phyloP scores from a whole-genome alignment of 1,140 invertebrate genomes.

The Drosophila tropicalis region DNA sequence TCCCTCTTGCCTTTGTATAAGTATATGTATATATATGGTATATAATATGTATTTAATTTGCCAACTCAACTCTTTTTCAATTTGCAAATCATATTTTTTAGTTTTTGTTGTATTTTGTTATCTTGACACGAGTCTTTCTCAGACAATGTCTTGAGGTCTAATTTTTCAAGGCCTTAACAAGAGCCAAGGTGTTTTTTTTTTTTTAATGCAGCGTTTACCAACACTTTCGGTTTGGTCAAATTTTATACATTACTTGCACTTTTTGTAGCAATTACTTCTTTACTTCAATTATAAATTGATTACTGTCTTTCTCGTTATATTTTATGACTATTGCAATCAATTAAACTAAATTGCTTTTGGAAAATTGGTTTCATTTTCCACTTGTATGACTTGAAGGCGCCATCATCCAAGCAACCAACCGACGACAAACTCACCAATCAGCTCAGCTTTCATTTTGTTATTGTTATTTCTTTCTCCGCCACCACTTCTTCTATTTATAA shows the following conservation, averaged over 20 bases:
- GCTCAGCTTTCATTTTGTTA: slow-evolving; percentile 72
- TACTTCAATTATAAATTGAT: slow-evolving; percentile 71
- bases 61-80: slow-evolving; percentile 50
- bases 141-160: slow-evolving; percentile 35
- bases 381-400: slow-evolving; percentile 22
- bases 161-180: slow-evolving; percentile 44
- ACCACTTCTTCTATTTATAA: slow-evolving; percentile 66
- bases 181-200: slow-evolving; percentile 28
- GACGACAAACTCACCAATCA: slow-evolving; percentile 5
- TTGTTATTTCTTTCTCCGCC: slow-evolving; percentile 9
- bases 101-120: slow-evolving; percentile 25
- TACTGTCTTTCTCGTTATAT: slow-evolving; percentile 55
- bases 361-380: slow-evolving; percentile 67
- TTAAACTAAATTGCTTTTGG: slow-evolving; percentile 75
- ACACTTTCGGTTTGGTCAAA: slow-evolving; percentile 35
- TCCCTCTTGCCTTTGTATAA: slow-evolving; percentile 27
- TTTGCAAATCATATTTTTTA: slow-evolving; percentile 55
- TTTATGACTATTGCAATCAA: slow-evolving; percentile 76
- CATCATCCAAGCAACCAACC: not conserved
- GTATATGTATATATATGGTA: not conserved
- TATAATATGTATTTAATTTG: slow-evolving; percentile 49
- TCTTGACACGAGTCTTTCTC: slow-evolving; percentile 29
- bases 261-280: slow-evolving; percentile 64
- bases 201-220: slow-evolving; percentile 19
- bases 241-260: slow-evolving; percentile 43